These are phyloP conservation scores for Sitobion miscanthi DNA, from an alignment of 1,140 invertebrate genomes.

Conservation along the genomic window DNA sequence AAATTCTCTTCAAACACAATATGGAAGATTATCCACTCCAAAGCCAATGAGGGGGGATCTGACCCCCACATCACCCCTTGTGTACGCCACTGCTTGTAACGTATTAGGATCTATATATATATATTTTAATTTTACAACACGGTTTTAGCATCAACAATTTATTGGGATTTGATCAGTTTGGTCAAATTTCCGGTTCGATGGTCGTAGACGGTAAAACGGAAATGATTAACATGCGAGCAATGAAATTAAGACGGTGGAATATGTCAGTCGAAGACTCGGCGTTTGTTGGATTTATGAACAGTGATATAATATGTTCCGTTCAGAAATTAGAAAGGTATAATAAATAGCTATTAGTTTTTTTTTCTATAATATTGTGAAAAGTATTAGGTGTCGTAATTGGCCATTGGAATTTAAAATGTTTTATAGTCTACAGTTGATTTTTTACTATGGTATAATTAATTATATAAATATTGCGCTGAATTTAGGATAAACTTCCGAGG, in stretches of 20 bases:
- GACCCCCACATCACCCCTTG: no score
- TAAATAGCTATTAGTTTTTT: not conserved
- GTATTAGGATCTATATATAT: not conserved
- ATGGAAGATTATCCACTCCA: no score
- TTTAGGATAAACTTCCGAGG: constrained; percentile 1
- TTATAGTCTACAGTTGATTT: not conserved
- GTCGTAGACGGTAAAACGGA: not conserved
- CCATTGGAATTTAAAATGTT: not conserved
- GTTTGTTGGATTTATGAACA: not conserved
- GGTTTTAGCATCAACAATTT: constrained; percentile 20
- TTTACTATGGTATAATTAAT: not conserved
- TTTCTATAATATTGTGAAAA: not conserved
- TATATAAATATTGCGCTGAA: not conserved
- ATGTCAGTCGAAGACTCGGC: not conserved
- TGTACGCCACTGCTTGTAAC: not conserved
- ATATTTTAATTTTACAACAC: not conserved
- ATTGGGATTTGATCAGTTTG: constrained; percentile 57
- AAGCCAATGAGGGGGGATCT: no score
- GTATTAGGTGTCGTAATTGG: not conserved
- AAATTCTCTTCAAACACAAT: no score
- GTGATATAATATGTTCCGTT: not conserved
- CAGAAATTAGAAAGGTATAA: constrained; percentile 17
- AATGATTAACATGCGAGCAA: not conserved
- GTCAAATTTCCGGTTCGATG: constrained; percentile 49
- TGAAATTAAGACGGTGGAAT: constrained; percentile 40